Base-by-base conservation (phyloP, 2,797 vertebrate genomes). In the Taeniopygia guttata region DNA sequence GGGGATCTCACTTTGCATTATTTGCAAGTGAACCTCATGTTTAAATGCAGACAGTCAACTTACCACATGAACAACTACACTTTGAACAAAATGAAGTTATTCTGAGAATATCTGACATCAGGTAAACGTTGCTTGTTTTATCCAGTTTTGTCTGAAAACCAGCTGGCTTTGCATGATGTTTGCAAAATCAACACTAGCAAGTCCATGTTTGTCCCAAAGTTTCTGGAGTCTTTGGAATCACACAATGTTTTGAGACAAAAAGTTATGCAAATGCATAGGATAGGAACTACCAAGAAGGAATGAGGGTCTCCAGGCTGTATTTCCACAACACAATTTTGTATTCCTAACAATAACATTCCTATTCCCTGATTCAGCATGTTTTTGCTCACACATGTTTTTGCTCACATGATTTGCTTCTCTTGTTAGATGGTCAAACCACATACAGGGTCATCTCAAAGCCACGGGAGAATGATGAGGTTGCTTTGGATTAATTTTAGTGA, bases 281-380 rank as follows among this genome's bases (percentile, higher is more conserved):
- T 74, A 54, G 76, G 58, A 87, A 27, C 21, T 67, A 43, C 48
- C 16, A 64, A 12, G 30, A 82, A 23, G 23, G 48, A 82, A 46
- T 82, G 52, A 81, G 27, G 34, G 52, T 95, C 67, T 88, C 45
- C 78, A 77, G 80, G 66, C 43, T 91, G 18, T 90, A 68, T 94
- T 94, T 95, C 88, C 91, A 81, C n/a, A 81, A 55, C 46, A 88
- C 18, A 46, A 23, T 63, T 91, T 78, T 51, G 90, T 87, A 72
- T 72, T 91, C 67, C 63, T 81, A 90, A 67, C 55, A 87, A 86
- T 69, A 94, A 88, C 51, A 79, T 27, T 38, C 36, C 36, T 38
- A 38, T 38, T 94, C 29, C 68, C 52, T 84, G 42, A 84, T 81
- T 89, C 89, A 87, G 63, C 80, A 55, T 49, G 38, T 92, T 96